Conservation (phyloP, 2,113 vertebrate genomes). For the Deroptyus accipitrinus region DNA sequence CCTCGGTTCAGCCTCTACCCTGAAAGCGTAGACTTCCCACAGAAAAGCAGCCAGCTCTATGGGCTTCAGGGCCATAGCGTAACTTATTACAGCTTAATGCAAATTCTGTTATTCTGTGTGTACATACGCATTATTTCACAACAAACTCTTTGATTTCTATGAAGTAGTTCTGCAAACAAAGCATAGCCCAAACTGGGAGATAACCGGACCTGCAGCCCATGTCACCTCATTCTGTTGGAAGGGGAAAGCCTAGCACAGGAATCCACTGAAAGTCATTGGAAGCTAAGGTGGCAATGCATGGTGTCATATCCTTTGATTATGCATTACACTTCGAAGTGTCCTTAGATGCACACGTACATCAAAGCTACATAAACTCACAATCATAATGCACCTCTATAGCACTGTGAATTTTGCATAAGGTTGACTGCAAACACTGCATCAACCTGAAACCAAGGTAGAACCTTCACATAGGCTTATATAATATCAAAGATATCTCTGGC, state of each 20-base stretch:
- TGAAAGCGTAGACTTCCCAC: not conserved
- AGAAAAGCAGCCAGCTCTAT: not conserved
- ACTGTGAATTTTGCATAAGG: not conserved
- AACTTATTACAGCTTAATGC: not conserved
- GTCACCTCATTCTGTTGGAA: not conserved
- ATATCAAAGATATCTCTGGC: not conserved
- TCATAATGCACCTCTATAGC: not conserved
- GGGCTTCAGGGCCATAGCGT: not conserved
- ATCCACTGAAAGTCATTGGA: not conserved
- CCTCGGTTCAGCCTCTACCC: not conserved
- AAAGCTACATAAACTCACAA: not conserved
- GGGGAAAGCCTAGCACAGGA: not conserved
- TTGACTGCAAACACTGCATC: not conserved
- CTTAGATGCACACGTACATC: accelerated
- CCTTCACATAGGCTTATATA: not conserved
- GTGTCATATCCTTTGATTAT: accelerated
- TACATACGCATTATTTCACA: not conserved
- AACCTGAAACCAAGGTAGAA: not conserved
- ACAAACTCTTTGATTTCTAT: not conserved
- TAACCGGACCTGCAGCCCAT: not conserved
- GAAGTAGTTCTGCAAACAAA: not conserved
- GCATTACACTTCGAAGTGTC: not conserved
- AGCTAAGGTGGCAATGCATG: accelerated
- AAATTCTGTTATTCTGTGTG: not conserved
- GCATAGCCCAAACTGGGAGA: not conserved